A percentile compares a stretch with the other conserved stretches of the same genome.
Evolutionary conservation across 2,888 invertebrate genomes (phyloP).

Genomic region (Xestia c-nigrum): DNA sequence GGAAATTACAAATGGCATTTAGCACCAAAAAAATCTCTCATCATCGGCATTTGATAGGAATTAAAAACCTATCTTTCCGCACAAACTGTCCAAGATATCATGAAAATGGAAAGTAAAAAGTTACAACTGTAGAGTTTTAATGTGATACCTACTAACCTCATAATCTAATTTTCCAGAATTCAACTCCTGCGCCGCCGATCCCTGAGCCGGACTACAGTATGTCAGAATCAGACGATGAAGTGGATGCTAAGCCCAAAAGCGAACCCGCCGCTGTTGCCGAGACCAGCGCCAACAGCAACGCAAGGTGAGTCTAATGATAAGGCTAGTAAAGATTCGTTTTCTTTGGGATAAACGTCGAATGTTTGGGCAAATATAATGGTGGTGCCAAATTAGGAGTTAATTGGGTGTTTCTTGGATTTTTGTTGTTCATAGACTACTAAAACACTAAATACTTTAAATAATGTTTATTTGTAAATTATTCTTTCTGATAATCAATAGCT

Average conservation of each 20-base stretch:
- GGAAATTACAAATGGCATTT: too few relatives aligned
- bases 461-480: neutral
- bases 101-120: neutral
- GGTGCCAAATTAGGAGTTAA: neutral
- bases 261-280: conserved; percentile 90
- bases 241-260: conserved; percentile 90
- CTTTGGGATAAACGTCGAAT: conserved; percentile 9
- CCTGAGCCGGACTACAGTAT: conserved; percentile 98
- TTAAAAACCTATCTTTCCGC: too few relatives aligned
- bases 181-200: conserved; percentile 93
- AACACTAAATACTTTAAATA: conserved; percentile 7
- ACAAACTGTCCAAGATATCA: neutral
- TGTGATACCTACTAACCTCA: neutral
- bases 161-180: conserved; percentile 76
- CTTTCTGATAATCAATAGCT: conserved; percentile 17
- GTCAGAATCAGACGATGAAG: conserved; percentile 95
- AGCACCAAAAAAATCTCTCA: too few relatives aligned
- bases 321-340: neutral
- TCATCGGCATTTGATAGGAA: too few relatives aligned
- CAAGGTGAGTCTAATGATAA: conserved; percentile 85
- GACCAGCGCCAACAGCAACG: conserved; percentile 94
- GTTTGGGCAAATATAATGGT: conserved; percentile 27
- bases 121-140: neutral
- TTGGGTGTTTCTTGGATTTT: neutral
- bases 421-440: conserved; percentile 3